Percentiles rank a stretch among this genome's conserved stretches.
Conservation (phyloP, 1,140 invertebrate genomes). For the Drosophila repleta region DNA sequence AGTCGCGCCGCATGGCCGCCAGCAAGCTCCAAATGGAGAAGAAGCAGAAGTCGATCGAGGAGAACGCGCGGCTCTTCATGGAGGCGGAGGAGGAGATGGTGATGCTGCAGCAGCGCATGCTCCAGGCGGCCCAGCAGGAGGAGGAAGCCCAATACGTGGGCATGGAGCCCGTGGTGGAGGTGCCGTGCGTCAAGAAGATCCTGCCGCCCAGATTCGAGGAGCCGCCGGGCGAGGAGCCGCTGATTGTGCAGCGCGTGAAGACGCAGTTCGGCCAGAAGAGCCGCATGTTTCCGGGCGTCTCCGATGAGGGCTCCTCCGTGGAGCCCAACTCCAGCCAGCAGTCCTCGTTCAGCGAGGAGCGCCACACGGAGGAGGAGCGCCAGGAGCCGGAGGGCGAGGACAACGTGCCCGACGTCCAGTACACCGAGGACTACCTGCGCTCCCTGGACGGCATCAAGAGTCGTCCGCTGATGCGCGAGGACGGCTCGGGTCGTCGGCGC, state of each 20-base stretch:
- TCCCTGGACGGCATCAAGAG: constrained; percentile 86
- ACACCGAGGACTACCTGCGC: constrained; percentile 82
- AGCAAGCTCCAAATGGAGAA: constrained; percentile 45
- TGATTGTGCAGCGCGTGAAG: constrained; percentile 68
- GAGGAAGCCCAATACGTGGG: constrained; percentile 59
- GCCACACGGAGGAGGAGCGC: constrained; percentile 55
- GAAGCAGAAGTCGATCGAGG: constrained; percentile 73
- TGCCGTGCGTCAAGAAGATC: constrained; percentile 65
- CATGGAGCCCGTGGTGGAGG: constrained; percentile 62
- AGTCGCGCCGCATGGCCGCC: constrained; percentile 49
- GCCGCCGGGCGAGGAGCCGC: constrained; percentile 33
- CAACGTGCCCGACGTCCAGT: constrained; percentile 57
- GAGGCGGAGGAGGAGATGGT: constrained; percentile 83
- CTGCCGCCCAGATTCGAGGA: constrained; percentile 55
- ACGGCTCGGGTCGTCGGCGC: constrained; percentile 85
- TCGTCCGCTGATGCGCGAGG: constrained; percentile 85
- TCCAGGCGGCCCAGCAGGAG: constrained; percentile 44
- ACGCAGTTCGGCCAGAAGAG: constrained; percentile 72
- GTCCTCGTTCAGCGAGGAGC: constrained; percentile 74
- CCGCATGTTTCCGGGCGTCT: constrained; percentile 66
- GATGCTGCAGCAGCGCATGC: constrained; percentile 62
- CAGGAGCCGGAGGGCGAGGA: constrained; percentile 77
- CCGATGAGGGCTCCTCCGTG: constrained; percentile 77
- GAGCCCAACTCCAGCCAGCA: constrained; percentile 73
- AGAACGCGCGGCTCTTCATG: constrained; percentile 73